Percentiles rank a stretch among this genome's conserved stretches.
phyloP scores from a whole-genome alignment of 2,888 invertebrate genomes.

The Dioctria linearis region DNA sequence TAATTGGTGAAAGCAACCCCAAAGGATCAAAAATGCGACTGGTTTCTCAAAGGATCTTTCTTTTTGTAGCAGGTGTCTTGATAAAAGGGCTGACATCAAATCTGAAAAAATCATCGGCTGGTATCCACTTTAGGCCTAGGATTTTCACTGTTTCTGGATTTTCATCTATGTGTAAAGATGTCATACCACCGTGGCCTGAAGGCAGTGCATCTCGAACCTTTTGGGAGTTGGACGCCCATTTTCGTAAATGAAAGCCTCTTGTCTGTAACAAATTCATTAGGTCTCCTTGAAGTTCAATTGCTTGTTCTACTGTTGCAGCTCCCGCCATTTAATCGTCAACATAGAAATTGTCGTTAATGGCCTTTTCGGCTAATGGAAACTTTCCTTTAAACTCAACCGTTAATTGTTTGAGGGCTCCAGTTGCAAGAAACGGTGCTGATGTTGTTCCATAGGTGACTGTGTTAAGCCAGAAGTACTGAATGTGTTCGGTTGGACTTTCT shows the following conservation, averaged over 20 bases:
- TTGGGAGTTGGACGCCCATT: background rate
- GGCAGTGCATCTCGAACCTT: background rate
- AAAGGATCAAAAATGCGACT: background rate
- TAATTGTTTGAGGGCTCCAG: background rate
- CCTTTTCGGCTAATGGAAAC: background rate
- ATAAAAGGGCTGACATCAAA: background rate
- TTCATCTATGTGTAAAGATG: background rate
- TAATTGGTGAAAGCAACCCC: background rate
- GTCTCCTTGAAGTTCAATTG: background rate
- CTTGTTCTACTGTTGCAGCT: background rate
- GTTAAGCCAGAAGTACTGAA: background rate
- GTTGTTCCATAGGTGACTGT: conserved; percentile 21
- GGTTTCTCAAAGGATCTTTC: background rate
- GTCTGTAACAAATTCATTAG: background rate
- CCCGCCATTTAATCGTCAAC: conserved; percentile 5
- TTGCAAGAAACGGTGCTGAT: conserved; percentile 28
- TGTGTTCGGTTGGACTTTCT: background rate
- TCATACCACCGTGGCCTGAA: background rate
- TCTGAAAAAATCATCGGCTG: background rate
- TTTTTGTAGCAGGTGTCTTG: background rate
- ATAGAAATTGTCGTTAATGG: conserved; percentile 8
- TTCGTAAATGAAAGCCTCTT: background rate
- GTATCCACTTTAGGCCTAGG: background rate
- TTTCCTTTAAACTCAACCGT: background rate
- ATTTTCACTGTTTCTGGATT: background rate